Percentiles rank a stretch among this genome's conserved stretches.
These are phyloP conservation scores for Phortica variegata DNA, from an alignment of 1,140 invertebrate species.

Conservation along the genomic window DNA sequence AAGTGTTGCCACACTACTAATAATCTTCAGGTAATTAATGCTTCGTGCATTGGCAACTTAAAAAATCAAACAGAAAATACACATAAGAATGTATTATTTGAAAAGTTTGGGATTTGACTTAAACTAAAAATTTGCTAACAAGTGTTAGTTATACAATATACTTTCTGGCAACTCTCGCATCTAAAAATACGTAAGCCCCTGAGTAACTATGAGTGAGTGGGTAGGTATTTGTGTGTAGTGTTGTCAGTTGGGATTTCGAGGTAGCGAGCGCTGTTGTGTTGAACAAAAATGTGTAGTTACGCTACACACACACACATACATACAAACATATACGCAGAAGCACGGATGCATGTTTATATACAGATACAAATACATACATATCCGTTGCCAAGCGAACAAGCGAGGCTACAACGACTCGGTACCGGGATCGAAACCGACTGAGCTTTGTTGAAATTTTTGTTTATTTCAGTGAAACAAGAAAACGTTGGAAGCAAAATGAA, in stretches of 20 bases:
- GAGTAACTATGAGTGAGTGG: conserved; percentile 15
- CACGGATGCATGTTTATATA: conserved; percentile 3
- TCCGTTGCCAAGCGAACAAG: conserved; percentile 25
- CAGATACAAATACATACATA: conserved; percentile 5
- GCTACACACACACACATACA: conserved; percentile 25
- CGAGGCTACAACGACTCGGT: conserved; percentile 25
- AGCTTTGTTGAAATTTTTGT: conserved; percentile 49
- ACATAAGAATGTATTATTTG: too few relatives aligned
- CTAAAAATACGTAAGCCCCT: conserved; percentile 5
- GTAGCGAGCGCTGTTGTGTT: conserved; percentile 40
- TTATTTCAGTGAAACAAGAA: conserved; percentile 35
- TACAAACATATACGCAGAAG: conserved; percentile 5
- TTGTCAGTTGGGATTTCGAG: conserved; percentile 51
- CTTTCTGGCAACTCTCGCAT: too few relatives aligned
- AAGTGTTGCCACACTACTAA: too few relatives aligned
- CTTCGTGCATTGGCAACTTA: too few relatives aligned
- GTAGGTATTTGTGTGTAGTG: conserved; percentile 18
- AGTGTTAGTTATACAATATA: too few relatives aligned
- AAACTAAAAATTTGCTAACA: too few relatives aligned
- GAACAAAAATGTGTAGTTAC: conserved; percentile 53
- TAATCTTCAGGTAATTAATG: too few relatives aligned
- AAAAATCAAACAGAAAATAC: too few relatives aligned
- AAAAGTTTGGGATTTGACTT: too few relatives aligned
- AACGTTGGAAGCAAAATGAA: conserved; percentile 1
- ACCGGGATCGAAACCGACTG: conserved; percentile 33